phyloP scores from a whole-genome alignment of 2,888 invertebrate species.

The Mythimna albipuncta region DNA sequence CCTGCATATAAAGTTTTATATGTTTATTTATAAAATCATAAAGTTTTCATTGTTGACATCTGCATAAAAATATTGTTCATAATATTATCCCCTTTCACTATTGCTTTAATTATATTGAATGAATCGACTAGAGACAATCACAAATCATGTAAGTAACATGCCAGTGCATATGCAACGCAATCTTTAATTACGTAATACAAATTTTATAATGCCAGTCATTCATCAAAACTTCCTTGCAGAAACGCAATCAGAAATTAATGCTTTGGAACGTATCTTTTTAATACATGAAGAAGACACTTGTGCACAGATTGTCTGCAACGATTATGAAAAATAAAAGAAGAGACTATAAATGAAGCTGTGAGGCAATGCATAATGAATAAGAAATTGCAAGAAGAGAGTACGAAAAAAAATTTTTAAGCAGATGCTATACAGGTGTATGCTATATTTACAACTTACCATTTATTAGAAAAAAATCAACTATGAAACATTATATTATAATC shows the following conservation, averaged over 20 bases:
- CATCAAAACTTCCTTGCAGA: constrained; percentile 26
- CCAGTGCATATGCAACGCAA: constrained; percentile 11
- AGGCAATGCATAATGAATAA: background rate
- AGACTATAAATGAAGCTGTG: background rate
- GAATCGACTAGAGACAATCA: constrained; percentile 3
- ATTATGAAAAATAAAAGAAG: constrained; percentile 8
- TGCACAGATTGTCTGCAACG: background rate
- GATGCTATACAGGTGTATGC: no score
- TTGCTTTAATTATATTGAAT: constrained; percentile 1
- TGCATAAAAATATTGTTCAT: background rate
- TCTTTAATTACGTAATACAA: constrained; percentile 22
- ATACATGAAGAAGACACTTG: constrained; percentile 1
- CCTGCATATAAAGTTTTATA: no score
- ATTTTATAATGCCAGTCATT: constrained; percentile 28
- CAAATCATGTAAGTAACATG: constrained; percentile 24
- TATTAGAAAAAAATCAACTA: background rate
- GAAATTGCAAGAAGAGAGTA: background rate
- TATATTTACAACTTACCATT: constrained; percentile 1
- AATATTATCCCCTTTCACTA: constrained; percentile 8
- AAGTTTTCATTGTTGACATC: background rate
- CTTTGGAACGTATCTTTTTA: constrained; percentile 4
- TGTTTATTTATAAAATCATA: background rate
- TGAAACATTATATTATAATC: no score
- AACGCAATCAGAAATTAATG: constrained; percentile 34
- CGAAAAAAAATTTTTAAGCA: background rate